These are phyloP conservation scores for Euura saliciscinereae DNA, from an alignment of 1,140 invertebrate genomes.

Conservation along the genomic window DNA sequence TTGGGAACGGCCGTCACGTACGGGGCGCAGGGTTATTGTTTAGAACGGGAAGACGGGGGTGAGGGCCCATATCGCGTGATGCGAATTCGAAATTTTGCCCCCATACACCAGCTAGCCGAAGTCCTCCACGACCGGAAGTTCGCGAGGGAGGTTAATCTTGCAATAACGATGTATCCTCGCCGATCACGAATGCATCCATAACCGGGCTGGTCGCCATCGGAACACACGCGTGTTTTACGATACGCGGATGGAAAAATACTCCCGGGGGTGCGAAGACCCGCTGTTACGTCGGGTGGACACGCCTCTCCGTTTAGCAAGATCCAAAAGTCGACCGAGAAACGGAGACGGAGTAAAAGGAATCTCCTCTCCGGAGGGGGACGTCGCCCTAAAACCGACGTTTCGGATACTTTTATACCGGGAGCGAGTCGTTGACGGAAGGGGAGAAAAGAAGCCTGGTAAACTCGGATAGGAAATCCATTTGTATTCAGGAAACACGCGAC, in stretches of 20 bases:
- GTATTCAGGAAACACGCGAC: conserved; percentile 23
- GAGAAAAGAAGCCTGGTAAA: conserved; percentile 3
- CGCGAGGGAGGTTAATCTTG: neutral
- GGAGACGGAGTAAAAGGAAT: neutral
- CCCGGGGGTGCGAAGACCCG: neutral
- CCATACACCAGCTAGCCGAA: neutral
- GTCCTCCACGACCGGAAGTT: neutral
- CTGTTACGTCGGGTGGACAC: neutral
- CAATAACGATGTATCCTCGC: too few species aligned
- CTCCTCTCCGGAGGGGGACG: neutral
- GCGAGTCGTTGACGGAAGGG: neutral
- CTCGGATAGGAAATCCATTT: conserved; percentile 15
- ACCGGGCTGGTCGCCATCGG: too few species aligned
- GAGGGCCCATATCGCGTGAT: neutral
- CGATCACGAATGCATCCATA: too few species aligned
- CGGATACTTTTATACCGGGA: neutral
- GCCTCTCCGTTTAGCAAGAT: neutral
- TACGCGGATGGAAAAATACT: too few species aligned
- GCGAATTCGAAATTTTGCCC: conserved; percentile 7
- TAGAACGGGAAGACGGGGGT: neutral
- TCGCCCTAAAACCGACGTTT: neutral
- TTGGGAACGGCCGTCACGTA: conserved; percentile 1
- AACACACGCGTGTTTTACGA: too few species aligned
- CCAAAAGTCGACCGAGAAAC: neutral
- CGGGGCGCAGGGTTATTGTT: conserved; percentile 4